Evolutionary conservation across 1,140 invertebrate species (phyloP), one percentile per base, ranked within the genome.

Genomic region (Calliphora vicina): DNA sequence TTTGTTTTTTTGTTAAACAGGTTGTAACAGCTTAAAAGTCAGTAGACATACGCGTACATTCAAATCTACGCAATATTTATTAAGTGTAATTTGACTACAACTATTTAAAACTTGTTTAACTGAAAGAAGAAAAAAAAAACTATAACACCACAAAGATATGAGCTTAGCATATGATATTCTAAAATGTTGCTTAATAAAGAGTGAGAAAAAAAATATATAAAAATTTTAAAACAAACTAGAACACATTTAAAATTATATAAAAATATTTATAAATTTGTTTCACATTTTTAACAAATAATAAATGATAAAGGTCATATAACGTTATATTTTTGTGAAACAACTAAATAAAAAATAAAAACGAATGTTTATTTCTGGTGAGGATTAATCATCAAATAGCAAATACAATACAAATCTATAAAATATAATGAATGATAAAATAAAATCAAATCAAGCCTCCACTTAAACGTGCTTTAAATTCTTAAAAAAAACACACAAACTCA

Each of bases 301-400:
- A 78, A 78, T 78, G 35, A 45, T 78, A 78, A 78, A 78, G 74
- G 74, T 78, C 74, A 78, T 23, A 45, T 78, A 78, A 78, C 35
- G 74, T 43, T 78, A 23, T 25, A 17, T 42, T 74, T 74, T 29
- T n/a, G n/a, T n/a, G n/a, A n/a, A n/a, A n/a, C 0, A 35, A 35
- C n/a, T 13, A 43, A 45, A 23, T 10, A 74, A 74, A 35, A 17
- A 12, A 71, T 25, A 71, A 71, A 71, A 10, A 71, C 67, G 20
- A 23, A 25, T 23, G 9, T 43, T 43, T 42, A 17, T 78, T 78
- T 78, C 74, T 78, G 74, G 74, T 78, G 35, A 13, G 74, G 74
- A 78, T 78, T 78, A 78, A 78, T 78, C 74, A 78, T 35, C 29
- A 42, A 76, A 10, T 9, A 76, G 20, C 35, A 13, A 42, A 29